Base-by-base conservation (phyloP, 2,797 vertebrate species). In the Chelon labrosus region DNA sequence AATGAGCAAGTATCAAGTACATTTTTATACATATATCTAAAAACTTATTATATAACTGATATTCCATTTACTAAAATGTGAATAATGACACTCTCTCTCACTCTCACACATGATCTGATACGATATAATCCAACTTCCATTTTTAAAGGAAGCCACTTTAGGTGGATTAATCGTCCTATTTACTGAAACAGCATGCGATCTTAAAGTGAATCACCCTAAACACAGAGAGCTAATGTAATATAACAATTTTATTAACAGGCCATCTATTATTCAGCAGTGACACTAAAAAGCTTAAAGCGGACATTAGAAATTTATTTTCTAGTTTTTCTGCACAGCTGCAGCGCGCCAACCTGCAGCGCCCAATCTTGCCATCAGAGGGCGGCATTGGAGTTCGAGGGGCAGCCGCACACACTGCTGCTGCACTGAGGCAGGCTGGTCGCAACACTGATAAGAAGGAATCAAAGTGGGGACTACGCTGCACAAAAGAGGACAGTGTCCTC, bases 371-470 rank as follows among this genome's bases (percentile, higher is more conserved):
- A 85, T 47, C 20, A 37, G 89, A 72, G 83, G 19, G 85, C 82
- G 84, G 80, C 75, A 52, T 76, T 75, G 85, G 57, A 37, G 56
- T 41, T 70, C 57, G 31, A 31, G 2, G 1, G 27, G 65, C 64
- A 53, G 57, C 54, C 7, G 11, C 46, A 5, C 54, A 60, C 19
- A 5, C 31, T 5, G 31, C 19, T 19, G 38, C 63, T 76, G 62
- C 44, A 31, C 14, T 12, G 71, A 80, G 59, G 56, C 62, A 38
- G 67, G 49, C 72, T 31, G 71, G 65, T 35, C 7, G 75, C 38
- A 57, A 77, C 63, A 72, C 55, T 38, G 69, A 73, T 71, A 83
- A 77, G 84, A 85, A 69, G 66, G 82, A 88, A 80, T 87, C 50
- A 61, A 83, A 87, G 83, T 37, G 76, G 71, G 76, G 67, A 79